Base-by-base conservation (phyloP, 2,888 invertebrate genomes). In the Opisthograptis luteolata region DNA sequence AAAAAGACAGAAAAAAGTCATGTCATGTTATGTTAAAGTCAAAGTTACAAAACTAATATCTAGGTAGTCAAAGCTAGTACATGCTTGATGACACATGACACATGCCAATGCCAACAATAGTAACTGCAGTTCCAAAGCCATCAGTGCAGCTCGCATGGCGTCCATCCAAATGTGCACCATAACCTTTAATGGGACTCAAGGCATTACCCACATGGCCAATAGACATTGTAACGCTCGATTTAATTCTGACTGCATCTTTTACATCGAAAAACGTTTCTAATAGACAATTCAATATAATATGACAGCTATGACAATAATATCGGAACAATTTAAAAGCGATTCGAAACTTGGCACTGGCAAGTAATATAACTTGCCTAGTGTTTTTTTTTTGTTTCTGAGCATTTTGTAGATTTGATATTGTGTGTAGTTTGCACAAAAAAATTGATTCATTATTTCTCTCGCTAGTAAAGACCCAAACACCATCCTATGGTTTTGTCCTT, bases 131-230 rank as follows among this genome's bases (percentile, higher is more conserved):
- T 44, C 9, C 22, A 8, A 20, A 25, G 32, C 7, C 10, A 19
- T 40, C 15, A 8, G 28, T 24, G 36, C 13, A 43, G 36, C 31
- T 58, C 66, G 44, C 58, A 62, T 74, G 73, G 73, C 73, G 60
- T 61, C 55, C 54, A 60, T 72, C 73, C 73, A 73, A 73, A 70
- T 72, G 64, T 64, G 58, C 60, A 59, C 66, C 60, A 67, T 68
- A 71, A 62, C 57, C 60, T 64, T 59, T 64, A 55, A 62, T 58
- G 54, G 53, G 42, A 39, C 46, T 56, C 50, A 45, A 57, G 43
- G 28, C 49, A 61, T 56, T 61, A 50, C 51, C 48, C 46, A 54
- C 45, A 47, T 45, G 48, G 36, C 30, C 25, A 42, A 36, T 41
- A 39, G 34, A 46, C 58, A 70, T 67, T 70, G 65, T 68, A 62